Conservation (phyloP, 2,797 vertebrate genomes). For the Microchirus variegatus region DNA sequence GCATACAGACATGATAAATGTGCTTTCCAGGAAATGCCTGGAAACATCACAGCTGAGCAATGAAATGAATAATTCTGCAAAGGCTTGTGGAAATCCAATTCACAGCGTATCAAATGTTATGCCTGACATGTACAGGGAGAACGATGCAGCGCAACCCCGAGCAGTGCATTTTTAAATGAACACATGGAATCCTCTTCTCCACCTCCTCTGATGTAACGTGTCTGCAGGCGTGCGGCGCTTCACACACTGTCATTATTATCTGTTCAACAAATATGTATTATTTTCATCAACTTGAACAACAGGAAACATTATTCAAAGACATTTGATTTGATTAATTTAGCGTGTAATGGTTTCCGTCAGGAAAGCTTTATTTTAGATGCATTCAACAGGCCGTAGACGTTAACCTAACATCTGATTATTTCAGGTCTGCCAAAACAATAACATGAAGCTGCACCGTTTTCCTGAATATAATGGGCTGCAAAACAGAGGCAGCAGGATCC, state of each 20-base stretch:
- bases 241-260: background rate
- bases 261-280: constrained; percentile 1
- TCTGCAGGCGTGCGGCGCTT: background rate
- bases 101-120: constrained; percentile 30
- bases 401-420: constrained; percentile 18
- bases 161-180: constrained; percentile 32
- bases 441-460: background rate
- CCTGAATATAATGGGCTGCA: constrained; percentile 33
- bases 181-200: constrained; percentile 29
- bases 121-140: constrained; percentile 37
- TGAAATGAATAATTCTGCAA: constrained; percentile 27
- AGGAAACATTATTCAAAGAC: constrained; percentile 3
- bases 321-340: constrained; percentile 6
- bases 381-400: background rate
- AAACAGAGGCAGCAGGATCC: constrained; percentile 49
- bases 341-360: constrained; percentile 8
- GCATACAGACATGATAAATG: constrained; percentile 16
- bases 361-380: constrained; percentile 6
- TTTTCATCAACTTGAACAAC: background rate
- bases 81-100: constrained; percentile 42
- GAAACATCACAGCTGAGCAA: constrained; percentile 16
- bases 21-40: constrained; percentile 23
- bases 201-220: constrained; percentile 19
- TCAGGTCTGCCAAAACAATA: constrained; percentile 12
- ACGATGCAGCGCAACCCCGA: constrained; percentile 10